Base-by-base conservation (phyloP, 2,888 invertebrate species). In the Darwinula stevensoni region DNA sequence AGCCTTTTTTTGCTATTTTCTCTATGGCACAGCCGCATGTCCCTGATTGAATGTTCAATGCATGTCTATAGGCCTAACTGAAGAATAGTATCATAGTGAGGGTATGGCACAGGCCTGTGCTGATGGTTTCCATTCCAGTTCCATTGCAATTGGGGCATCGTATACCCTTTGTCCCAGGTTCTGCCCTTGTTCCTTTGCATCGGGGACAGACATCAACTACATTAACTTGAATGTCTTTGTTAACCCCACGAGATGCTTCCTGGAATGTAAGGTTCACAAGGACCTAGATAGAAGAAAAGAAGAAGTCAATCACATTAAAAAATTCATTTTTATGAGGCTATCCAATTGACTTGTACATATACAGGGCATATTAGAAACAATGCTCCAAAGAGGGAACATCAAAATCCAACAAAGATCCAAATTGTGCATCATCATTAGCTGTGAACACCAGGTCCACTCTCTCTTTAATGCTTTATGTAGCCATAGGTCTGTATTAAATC, bases 61-160 rank as follows among this genome's bases (percentile, higher is more conserved):
- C n/a, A n/a, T n/a, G n/a, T n/a, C n/a, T n/a, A n/a, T n/a, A n/a
- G n/a, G n/a, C n/a, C n/a, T n/a, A n/a, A n/a, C n/a, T n/a, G n/a
- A n/a, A n/a, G n/a, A n/a, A n/a, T n/a, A n/a, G n/a, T n/a, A n/a
- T n/a, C n/a, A n/a, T n/a, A n/a, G n/a, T n/a, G n/a, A n/a, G n/a
- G n/a, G n/a, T n/a, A n/a, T n/a, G n/a, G n/a, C n/a, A n/a, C 38
- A 32, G 40, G 62, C 63, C 63, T 39, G 71, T 67, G 13, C 67
- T 66, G 39, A 80, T 67, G 6, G 78, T 76, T 53, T 84, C 80
- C 71, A 86, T 82, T 34, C 97, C 97, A 3, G 80, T 75, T 5
- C 97, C 97, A 54, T 86, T 80, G 49, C 97, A 99, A 46, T 73
- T 72, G 3, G 68, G 68, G 48, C 97, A 99, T 36, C 66, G 66